Conservation (phyloP, 92 coral and sea anemone species). For the Parazoanthus swiftii region DNA sequence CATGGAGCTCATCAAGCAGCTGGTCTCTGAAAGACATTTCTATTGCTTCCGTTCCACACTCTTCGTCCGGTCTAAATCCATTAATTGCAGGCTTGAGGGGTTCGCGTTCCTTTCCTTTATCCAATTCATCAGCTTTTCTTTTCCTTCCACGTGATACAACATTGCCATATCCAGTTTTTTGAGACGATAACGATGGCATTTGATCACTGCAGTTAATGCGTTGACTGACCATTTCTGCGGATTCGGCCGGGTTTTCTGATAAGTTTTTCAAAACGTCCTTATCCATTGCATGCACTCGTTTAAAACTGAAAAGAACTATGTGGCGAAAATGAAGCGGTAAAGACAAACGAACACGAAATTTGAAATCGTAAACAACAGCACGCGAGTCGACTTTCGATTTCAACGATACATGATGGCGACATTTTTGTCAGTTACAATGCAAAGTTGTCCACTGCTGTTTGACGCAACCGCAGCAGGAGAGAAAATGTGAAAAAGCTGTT, state of each 20-base stretch:
- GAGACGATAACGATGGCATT: background rate
- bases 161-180: background rate
- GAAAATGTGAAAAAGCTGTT: background rate
- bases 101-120: background rate
- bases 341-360: background rate
- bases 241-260: background rate
- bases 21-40: constrained; percentile 55
- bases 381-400: background rate
- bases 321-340: background rate
- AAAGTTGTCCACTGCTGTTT: background rate
- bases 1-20: constrained; percentile 50
- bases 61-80: constrained; percentile 23
- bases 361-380: constrained; percentile 21
- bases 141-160: background rate
- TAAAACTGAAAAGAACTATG: background rate
- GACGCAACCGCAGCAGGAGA: too few relatives aligned
- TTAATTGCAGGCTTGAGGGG: background rate
- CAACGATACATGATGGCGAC: constrained; percentile 27
- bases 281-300: constrained; percentile 22
- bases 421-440: background rate
- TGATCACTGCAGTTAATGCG: background rate
- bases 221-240: background rate
- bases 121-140: constrained; percentile 9
- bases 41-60: constrained; percentile 26
- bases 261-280: constrained; percentile 7